Evolutionary conservation across 2,888 invertebrate species (phyloP).

Genomic region (Gerosis bhagava): DNA sequence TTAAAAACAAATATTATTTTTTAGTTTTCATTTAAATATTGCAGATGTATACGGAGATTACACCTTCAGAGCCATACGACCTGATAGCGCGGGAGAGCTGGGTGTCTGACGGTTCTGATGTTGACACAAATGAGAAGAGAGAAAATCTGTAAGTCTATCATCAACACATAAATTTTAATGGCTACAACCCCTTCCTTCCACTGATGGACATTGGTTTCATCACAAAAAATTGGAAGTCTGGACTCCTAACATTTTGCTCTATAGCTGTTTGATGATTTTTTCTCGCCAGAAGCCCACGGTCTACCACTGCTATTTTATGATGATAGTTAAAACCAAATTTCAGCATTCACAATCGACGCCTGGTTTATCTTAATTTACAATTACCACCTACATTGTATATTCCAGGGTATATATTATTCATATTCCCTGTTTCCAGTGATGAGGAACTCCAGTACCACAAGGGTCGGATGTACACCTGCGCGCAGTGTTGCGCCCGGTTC

Average conservation of each 20-base stretch:
- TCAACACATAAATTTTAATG: not conserved
- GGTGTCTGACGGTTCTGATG: conserved; percentile 87
- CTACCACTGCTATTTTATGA: too few species aligned
- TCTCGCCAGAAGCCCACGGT: too few species aligned
- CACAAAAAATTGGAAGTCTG: too few species aligned
- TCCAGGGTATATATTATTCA: too few species aligned
- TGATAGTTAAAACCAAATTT: too few species aligned
- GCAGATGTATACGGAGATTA: conserved; percentile 80
- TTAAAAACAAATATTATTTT: conserved; percentile 33
- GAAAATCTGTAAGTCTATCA: conserved; percentile 63
- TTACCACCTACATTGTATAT: too few species aligned
- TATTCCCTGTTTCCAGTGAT: conserved; percentile 56
- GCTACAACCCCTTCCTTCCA: too few species aligned
- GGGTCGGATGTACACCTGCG: conserved; percentile 76
- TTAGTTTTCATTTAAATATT: conserved; percentile 35
- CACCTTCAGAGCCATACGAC: conserved; percentile 81
- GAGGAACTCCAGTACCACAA: conserved; percentile 51
- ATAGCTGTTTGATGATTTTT: too few species aligned
- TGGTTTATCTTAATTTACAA: too few species aligned
- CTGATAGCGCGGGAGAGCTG: conserved; percentile 86
- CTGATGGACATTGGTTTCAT: too few species aligned
- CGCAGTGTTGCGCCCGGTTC: conserved; percentile 81
- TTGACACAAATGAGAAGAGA: conserved; percentile 64
- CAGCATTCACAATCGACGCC: too few species aligned
- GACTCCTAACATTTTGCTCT: too few species aligned